phyloP scores from a whole-genome alignment of 2,797 vertebrate species.

The Arctocebus calabarensis region DNA sequence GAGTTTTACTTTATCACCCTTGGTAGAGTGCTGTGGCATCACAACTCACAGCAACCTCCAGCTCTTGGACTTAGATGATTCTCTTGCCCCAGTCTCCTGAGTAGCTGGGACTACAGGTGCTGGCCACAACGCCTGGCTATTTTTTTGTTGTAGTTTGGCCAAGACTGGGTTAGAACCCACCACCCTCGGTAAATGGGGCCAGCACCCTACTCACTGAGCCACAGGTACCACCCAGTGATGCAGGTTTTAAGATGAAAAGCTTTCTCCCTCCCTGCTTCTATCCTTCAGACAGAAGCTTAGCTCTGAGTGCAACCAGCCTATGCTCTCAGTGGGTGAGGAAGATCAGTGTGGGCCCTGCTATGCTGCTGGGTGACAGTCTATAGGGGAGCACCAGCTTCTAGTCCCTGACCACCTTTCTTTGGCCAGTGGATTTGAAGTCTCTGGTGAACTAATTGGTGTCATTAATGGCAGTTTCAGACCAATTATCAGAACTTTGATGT shows the following conservation, averaged over 20 bases:
- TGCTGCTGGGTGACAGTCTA: neutral
- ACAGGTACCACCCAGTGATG: neutral
- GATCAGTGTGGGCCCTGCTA: neutral
- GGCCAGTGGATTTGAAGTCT: neutral
- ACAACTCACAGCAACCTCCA: too few relatives aligned
- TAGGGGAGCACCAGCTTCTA: neutral
- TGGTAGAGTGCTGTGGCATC: too few relatives aligned
- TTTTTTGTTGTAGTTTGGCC: too few relatives aligned
- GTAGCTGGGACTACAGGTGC: too few relatives aligned
- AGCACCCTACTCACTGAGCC: too few relatives aligned
- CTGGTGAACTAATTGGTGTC: neutral
- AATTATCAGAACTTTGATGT: neutral
- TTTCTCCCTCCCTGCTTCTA: neutral
- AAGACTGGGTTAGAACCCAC: too few relatives aligned
- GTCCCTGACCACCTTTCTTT: constrained; percentile 40
- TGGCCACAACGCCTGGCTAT: too few relatives aligned
- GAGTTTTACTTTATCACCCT: too few relatives aligned
- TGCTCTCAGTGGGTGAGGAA: neutral
- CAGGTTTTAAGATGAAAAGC: neutral
- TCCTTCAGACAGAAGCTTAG: neutral
- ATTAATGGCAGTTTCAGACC: neutral
- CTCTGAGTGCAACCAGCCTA: neutral
- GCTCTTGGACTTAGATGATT: too few relatives aligned
- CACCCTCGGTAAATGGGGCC: too few relatives aligned
- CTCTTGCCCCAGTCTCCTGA: too few relatives aligned